Evolutionary conservation across 2,797 vertebrate species (phyloP), one percentile per base, ranked within the genome.

Genomic region (Podarcis siculus): DNA sequence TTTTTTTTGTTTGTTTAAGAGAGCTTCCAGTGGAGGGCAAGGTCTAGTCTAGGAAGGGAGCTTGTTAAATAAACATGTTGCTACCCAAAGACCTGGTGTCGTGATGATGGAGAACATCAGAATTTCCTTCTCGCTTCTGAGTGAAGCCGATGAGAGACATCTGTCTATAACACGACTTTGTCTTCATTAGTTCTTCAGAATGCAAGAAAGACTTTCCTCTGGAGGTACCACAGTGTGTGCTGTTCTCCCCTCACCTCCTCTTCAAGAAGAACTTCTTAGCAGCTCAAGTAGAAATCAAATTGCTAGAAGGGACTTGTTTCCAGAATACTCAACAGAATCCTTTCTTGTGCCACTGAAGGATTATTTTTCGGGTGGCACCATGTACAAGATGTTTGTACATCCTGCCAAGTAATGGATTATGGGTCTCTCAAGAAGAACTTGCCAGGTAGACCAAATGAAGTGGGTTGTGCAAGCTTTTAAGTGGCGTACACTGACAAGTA

Each of bases 61-160:
- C 87, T 92, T 90, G 91, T 93, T 94, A 95, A 94, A 94, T 94
- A 95, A 96, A 95, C 94, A 96, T 90, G 91, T 85, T 83, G 87
- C 82, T 94, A 87, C 0, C 21, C 93, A 58, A 89, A 91, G 94
- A 89, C 86, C 77, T 89, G 72, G 89, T 75, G 25, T 92, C 90
- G 91, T 93, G 95, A 94, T 88, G 95, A 95, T 69, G 92, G 95
- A 96, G 92, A 93, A 93, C 93, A 95, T 93, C 93, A 92, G 93
- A 90, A 90, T 95, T 93, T 92, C 94, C 92, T 94, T 91, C 94
- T 89, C 91, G 78, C 91, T 93, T 89, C 92, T 89, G 91, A 23
- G 37, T 86, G 87, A 91, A 69, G 91, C 92, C 93, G 94, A 86
- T 93, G 93, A 95, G 92, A 93, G 94, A 95, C 93, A 92, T 95